These are phyloP conservation scores for Zootermopsis nevadensis DNA, from an alignment of 2,888 invertebrate genomes.

Conservation along the genomic window DNA sequence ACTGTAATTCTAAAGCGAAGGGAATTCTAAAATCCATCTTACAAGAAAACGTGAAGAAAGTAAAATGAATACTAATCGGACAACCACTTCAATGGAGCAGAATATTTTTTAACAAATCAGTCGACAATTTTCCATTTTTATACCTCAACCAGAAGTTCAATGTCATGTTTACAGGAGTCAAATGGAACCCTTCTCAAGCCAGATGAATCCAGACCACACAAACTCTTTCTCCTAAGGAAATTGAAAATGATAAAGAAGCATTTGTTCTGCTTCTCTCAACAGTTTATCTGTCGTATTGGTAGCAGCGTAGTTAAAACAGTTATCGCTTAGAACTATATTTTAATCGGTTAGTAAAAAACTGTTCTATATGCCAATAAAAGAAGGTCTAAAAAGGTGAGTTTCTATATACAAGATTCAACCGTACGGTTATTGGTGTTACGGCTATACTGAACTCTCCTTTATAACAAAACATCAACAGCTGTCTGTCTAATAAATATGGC, in stretches of 20 bases:
- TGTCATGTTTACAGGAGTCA: too few relatives aligned
- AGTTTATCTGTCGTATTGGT: background rate
- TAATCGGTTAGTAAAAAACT: background rate
- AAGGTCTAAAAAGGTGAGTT: background rate
- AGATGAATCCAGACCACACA: too few relatives aligned
- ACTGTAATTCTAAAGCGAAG: too few relatives aligned
- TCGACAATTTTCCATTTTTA: too few relatives aligned
- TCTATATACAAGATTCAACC: background rate
- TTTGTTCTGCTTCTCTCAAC: background rate
- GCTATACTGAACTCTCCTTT: background rate
- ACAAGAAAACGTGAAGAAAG: too few relatives aligned
- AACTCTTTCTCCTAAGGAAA: background rate
- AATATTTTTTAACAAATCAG: too few relatives aligned
- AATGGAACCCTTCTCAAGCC: too few relatives aligned
- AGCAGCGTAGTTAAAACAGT: background rate
- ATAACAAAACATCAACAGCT: background rate
- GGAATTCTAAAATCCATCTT: too few relatives aligned
- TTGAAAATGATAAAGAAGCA: background rate
- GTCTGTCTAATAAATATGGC: background rate
- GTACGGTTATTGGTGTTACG: background rate
- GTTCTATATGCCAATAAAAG: background rate
- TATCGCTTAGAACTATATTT: background rate
- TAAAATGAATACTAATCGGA: too few relatives aligned
- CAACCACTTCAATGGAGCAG: too few relatives aligned
- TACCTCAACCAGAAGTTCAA: too few relatives aligned